phyloP scores from a whole-genome alignment of 1,140 invertebrate genomes.

The Euura lappo region DNA sequence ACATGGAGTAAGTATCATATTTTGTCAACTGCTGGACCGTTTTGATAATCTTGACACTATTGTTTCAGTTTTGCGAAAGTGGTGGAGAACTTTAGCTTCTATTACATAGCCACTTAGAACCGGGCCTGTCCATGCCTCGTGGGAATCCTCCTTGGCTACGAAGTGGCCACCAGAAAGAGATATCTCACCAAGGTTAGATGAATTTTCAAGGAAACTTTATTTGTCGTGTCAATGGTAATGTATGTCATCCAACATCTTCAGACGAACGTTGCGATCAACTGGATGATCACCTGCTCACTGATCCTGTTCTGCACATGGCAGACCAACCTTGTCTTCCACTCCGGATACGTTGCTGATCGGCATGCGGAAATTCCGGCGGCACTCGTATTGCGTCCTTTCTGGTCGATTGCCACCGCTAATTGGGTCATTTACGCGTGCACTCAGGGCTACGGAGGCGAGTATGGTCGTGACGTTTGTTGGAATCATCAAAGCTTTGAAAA shows the following conservation, averaged over 20 bases:
- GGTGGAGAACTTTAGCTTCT: conserved; percentile 21
- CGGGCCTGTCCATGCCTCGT: conserved; percentile 64
- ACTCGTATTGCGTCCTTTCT: conserved; percentile 46
- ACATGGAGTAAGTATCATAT: not conserved
- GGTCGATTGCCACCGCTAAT: conserved; percentile 51
- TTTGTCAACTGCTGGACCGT: not conserved
- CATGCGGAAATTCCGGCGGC: conserved; percentile 44
- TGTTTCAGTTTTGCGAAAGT: not conserved
- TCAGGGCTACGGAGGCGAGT: conserved; percentile 34
- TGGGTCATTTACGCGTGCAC: conserved; percentile 61
- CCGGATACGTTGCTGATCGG: conserved; percentile 18
- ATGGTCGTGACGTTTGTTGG: too few relatives aligned
- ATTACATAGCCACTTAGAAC: conserved; percentile 48
- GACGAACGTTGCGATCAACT: not conserved
- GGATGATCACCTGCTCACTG: not conserved
- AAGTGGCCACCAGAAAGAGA: conserved; percentile 27
- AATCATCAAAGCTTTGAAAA: too few relatives aligned
- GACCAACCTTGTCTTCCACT: not conserved
- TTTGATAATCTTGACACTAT: not conserved
- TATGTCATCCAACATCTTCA: not conserved
- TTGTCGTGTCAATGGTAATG: not conserved
- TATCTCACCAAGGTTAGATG: not conserved
- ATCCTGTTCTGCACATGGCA: not conserved
- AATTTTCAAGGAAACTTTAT: not conserved
- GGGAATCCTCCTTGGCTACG: conserved; percentile 64